A percentile compares a stretch with the other conserved stretches of the same genome.
These are phyloP conservation scores for Ceratosolen solmsi DNA, from an alignment of 1,140 invertebrate species.

Conservation along the genomic window DNA sequence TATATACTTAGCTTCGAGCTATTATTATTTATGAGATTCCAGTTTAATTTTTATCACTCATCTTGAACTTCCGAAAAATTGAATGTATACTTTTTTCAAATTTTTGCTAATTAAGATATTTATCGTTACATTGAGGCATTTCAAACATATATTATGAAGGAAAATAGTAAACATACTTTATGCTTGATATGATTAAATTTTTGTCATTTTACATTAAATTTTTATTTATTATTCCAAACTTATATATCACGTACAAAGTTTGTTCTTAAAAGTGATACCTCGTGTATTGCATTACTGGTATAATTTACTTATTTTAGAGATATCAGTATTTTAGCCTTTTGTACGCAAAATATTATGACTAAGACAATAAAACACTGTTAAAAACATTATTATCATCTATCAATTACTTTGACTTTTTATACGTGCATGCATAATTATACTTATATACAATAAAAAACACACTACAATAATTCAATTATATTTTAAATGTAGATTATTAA, in stretches of 20 bases:
- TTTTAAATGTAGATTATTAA: not conserved
- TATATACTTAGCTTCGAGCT: slow-evolving; percentile 24
- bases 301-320: not conserved
- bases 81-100: slow-evolving; percentile 33
- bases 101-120: slow-evolving; percentile 23
- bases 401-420: too few relatives aligned
- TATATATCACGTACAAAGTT: slow-evolving; percentile 36
- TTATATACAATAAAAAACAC: not conserved
- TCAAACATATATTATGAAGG: slow-evolving; percentile 22
- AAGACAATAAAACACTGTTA: not conserved
- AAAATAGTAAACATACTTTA: slow-evolving; percentile 14
- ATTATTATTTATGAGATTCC: slow-evolving; percentile 30
- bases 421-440: too few relatives aligned
- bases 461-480: not conserved
- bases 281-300: slow-evolving; percentile 28
- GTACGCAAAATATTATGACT: not conserved
- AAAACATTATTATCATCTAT: not conserved
- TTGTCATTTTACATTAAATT: not conserved
- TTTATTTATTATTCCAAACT: not conserved
- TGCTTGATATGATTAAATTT: slow-evolving; percentile 11
- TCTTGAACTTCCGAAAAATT: slow-evolving; percentile 30
- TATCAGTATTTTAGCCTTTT: not conserved
- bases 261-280: slow-evolving; percentile 37
- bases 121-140: slow-evolving; percentile 9
- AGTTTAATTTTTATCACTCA: slow-evolving; percentile 46